Evolutionary conservation across 2,888 invertebrate species (phyloP).

Genomic region (Cosmia pyralina): DNA sequence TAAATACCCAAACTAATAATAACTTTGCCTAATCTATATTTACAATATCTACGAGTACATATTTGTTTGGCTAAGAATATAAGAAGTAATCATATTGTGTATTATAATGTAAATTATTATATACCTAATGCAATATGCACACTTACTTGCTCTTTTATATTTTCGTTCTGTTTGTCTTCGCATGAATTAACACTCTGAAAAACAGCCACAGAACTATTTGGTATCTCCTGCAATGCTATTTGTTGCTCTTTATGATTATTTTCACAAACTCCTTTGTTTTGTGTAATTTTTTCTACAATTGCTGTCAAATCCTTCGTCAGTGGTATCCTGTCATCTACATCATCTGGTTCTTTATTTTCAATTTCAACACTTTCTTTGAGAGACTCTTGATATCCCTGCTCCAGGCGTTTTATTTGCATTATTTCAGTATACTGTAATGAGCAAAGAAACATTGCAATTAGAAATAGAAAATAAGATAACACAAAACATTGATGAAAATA

Average conservation of each 20-base stretch:
- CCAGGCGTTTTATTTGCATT: slow-evolving; percentile 86
- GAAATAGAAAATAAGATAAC: slow-evolving; percentile 8
- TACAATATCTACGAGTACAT: slow-evolving; percentile 4
- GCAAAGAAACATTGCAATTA: slow-evolving; percentile 15
- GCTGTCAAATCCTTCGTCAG: slow-evolving; percentile 89
- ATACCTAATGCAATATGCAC: background rate
- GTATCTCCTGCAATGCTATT: slow-evolving; percentile 88
- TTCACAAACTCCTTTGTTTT: slow-evolving; percentile 74
- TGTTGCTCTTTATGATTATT: slow-evolving; percentile 70
- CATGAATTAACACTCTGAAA: slow-evolving; percentile 90
- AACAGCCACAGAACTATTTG: slow-evolving; percentile 91
- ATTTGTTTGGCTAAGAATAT: slow-evolving; percentile 1
- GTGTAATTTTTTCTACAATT: slow-evolving; percentile 88
- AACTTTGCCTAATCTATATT: slow-evolving; percentile 8
- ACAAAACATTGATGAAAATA: background rate
- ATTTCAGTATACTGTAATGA: slow-evolving; percentile 82
- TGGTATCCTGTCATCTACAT: slow-evolving; percentile 80
- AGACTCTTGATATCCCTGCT: slow-evolving; percentile 84
- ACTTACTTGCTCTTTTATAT: slow-evolving; percentile 91
- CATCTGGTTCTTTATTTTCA: slow-evolving; percentile 65
- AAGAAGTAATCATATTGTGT: background rate
- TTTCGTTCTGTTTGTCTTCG: slow-evolving; percentile 78
- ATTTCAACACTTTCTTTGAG: slow-evolving; percentile 71
- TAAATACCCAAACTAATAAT: background rate
- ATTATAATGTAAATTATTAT: slow-evolving; percentile 1